These are phyloP conservation scores for Epinotia bilunana DNA, from an alignment of 2,888 invertebrate species.

Conservation along the genomic window DNA sequence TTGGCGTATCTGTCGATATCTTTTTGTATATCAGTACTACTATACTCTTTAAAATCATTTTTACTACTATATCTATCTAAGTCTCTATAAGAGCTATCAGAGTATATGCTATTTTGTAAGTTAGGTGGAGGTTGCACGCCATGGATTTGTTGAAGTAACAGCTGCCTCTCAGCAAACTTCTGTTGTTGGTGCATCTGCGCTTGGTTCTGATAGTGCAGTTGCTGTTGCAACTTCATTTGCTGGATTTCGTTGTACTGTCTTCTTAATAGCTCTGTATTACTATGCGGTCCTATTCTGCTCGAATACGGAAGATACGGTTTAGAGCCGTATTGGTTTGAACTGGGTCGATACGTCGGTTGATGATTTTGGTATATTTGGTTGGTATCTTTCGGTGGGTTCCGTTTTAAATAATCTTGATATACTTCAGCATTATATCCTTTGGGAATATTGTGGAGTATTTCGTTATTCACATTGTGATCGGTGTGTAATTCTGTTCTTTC, in stretches of 20 bases:
- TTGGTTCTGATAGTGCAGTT: conserved; percentile 86
- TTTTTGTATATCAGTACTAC: conserved; percentile 73
- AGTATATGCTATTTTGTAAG: conserved; percentile 80
- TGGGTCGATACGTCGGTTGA: conserved; percentile 78
- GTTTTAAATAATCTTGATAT: conserved; percentile 83
- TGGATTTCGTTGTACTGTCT: conserved; percentile 86
- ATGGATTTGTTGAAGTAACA: conserved; percentile 85
- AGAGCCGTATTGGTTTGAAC: conserved; percentile 77
- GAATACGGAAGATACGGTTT: conserved; percentile 82
- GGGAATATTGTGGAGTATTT: conserved; percentile 75
- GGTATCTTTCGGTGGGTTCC: conserved; percentile 83
- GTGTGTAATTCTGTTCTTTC: conserved; percentile 76
- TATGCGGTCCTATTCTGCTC: conserved; percentile 80
- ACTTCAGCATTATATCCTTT: conserved; percentile 85
- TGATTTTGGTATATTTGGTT: conserved; percentile 85
- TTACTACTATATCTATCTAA: conserved; percentile 78
- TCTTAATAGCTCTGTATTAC: conserved; percentile 85
- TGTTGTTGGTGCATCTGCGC: conserved; percentile 86
- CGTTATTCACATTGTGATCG: conserved; percentile 78
- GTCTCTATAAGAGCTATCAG: conserved; percentile 78
- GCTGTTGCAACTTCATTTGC: conserved; percentile 86
- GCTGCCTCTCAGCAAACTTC: conserved; percentile 86
- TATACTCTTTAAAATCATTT: conserved; percentile 76
- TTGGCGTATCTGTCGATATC: conserved; percentile 72
- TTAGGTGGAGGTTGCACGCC: conserved; percentile 82